phyloP scores from a whole-genome alignment of 23 tunicate genomes.

The Corella eumyota region DNA sequence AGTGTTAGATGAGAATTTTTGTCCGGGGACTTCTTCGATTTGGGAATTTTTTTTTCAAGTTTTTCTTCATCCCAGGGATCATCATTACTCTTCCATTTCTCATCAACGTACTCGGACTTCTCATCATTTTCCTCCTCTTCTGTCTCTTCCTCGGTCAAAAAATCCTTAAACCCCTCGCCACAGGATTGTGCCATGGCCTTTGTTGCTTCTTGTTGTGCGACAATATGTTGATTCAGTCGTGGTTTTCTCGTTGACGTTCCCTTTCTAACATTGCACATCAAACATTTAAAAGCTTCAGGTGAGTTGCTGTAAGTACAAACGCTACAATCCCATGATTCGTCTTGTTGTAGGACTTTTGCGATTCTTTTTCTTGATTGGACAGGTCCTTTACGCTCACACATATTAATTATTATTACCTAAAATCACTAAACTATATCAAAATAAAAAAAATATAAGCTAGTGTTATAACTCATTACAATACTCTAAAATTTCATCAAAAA shows the following conservation, averaged over 20 bases:
- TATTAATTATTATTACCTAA: constrained; percentile 8
- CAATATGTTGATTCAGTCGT: constrained; percentile 68
- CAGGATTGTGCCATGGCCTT: constrained; percentile 29
- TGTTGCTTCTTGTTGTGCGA: constrained; percentile 85
- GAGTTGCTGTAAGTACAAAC: constrained; percentile 73
- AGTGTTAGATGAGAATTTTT: constrained; percentile 27
- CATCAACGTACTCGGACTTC: too few relatives aligned
- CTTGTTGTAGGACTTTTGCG: constrained; percentile 25
- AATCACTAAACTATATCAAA: too few relatives aligned
- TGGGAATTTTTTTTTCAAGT: not conserved
- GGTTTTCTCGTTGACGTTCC: constrained; percentile 86
- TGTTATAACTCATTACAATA: constrained; percentile 1
- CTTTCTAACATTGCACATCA: constrained; percentile 60
- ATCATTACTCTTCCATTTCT: too few relatives aligned
- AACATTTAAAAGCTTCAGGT: constrained; percentile 80
- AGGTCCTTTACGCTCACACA: constrained; percentile 21
- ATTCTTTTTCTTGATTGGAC: constrained; percentile 23
- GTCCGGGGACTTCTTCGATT: constrained; percentile 20
- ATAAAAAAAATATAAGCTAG: too few relatives aligned
- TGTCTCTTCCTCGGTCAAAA: not conserved
- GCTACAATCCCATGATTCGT: constrained; percentile 78
- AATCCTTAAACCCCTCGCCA: not conserved
- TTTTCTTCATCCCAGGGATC: not conserved
- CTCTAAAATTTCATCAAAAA: not conserved
- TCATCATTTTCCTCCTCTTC: constrained; percentile 9